Evolutionary conservation across 2,113 vertebrate genomes (phyloP).

Genomic region (Sceloporus tristichus): DNA sequence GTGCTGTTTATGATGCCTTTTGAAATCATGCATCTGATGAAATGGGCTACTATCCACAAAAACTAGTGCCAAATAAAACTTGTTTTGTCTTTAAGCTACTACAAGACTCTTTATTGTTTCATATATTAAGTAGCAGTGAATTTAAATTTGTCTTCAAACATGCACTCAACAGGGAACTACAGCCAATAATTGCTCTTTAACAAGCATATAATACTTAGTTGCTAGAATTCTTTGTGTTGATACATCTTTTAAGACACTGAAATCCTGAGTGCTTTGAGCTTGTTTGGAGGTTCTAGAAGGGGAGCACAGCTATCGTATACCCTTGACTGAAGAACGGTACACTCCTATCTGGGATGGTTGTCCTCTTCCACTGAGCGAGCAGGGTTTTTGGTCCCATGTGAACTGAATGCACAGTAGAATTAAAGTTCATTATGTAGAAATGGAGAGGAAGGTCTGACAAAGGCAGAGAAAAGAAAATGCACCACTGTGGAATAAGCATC

Average conservation of each 20-base stretch:
- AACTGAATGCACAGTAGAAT: background rate
- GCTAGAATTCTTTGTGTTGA: background rate
- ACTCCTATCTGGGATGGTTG: too few relatives aligned
- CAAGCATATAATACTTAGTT: background rate
- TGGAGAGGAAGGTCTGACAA: background rate
- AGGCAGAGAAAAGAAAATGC: background rate
- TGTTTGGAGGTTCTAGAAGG: too few relatives aligned
- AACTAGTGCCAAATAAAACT: background rate
- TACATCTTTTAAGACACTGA: background rate
- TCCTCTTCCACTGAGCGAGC: too few relatives aligned
- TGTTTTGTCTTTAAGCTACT: background rate
- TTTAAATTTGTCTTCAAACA: background rate
- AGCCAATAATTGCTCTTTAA: background rate
- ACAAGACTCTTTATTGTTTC: background rate
- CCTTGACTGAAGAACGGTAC: too few relatives aligned
- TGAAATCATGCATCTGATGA: background rate
- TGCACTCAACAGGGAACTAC: background rate
- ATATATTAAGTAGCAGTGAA: background rate
- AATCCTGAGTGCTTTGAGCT: background rate
- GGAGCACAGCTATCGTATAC: too few relatives aligned
- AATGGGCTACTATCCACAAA: background rate
- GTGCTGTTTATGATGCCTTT: background rate
- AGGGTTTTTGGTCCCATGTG: background rate
- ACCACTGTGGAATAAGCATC: background rate
- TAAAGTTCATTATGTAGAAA: background rate